Base-by-base conservation (phyloP, 2,113 vertebrate genomes). In the Rhinopithecus roxellana region DNA sequence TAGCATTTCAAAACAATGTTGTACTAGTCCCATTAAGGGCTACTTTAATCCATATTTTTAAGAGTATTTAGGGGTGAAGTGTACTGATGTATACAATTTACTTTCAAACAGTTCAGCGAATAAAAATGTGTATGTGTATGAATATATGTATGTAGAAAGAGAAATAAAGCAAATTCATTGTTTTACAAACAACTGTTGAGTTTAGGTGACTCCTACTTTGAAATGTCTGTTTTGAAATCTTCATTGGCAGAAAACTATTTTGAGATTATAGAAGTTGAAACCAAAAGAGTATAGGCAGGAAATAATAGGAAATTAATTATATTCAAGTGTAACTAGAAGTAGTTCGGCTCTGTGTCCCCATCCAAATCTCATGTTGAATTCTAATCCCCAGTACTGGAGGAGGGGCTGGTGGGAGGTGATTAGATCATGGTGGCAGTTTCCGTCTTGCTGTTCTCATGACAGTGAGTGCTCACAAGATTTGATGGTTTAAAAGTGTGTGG, bases 11-110 rank as follows among this genome's bases (percentile, higher is more conserved):
- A 83, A 95, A 90, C 20, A 81, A 95, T 55, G 67, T 20, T 74
- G 55, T 48, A 74, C 38, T 57, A 74, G 61, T 79, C 7, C 70
- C n/a, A 50, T 72, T 84, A 59, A 84, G 61, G 78, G 32, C 50
- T 88, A 83, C 20, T 95, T 79, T 92, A 50, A 92, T 70, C 86
- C 83, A 50, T 84, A 52, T 86, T 94, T 59, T 94, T 78, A 74
- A 85, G 6, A 74, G 8, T 82, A 93, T 64, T 94, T 85, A 43
- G 20, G 1, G 30, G 30, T 95, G 45, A 94, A 93, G 50, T 12
- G 14, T 85, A 45, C 25, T 81, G 22, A 93, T 59, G 12, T 57
- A 89, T 22, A 72, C 61, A 84, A 74, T 64, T 91, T 96, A 74
- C 7, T 90, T 93, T 50, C 40, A 90, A 82, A 86, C 59, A 10